Percentiles rank a stretch among this genome's conserved stretches.
phyloP scores from a whole-genome alignment of 2,797 vertebrate genomes.

The Sebastolobus altivelis region DNA sequence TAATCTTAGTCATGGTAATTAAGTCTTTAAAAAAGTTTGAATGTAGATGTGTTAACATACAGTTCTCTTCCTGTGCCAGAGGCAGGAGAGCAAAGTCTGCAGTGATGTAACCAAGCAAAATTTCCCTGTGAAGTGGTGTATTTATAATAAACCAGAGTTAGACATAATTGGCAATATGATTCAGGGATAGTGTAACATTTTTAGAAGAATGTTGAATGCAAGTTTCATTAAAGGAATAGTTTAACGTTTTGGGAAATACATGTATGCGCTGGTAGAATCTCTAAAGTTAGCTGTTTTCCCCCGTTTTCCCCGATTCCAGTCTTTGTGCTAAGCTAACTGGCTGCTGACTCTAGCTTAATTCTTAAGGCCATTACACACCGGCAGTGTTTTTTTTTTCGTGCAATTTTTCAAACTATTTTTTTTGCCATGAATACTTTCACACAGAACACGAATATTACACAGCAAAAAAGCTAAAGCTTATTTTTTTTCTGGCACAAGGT shows the following conservation, averaged over 20 bases:
- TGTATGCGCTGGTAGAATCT: neutral
- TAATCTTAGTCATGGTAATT: conserved; percentile 20
- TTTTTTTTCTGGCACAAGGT: too few relatives aligned
- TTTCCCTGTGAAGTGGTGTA: conserved; percentile 5
- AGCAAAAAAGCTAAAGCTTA: rapidly evolving
- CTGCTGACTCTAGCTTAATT: neutral
- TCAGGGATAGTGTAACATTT: neutral
- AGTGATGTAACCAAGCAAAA: conserved; percentile 23
- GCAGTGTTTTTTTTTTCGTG: too few relatives aligned
- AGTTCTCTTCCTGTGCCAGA: conserved; percentile 19
- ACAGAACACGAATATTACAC: too few relatives aligned
- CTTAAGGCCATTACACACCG: neutral
- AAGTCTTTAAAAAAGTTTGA: conserved; percentile 39
- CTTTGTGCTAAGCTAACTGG: too few relatives aligned
- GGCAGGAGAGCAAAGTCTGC: conserved; percentile 19
- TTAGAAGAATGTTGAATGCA: neutral
- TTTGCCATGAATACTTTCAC: too few relatives aligned
- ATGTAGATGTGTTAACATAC: conserved; percentile 25
- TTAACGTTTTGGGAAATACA: neutral
- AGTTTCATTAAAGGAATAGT: neutral
- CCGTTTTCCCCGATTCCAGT: neutral
- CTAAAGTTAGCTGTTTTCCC: neutral
- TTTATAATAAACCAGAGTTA: conserved; percentile 9
- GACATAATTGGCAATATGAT: neutral
- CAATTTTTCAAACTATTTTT: too few relatives aligned